These are phyloP conservation scores for Tetramorium parvispinum DNA, from an alignment of 1,140 invertebrate genomes.

Conservation along the genomic window DNA sequence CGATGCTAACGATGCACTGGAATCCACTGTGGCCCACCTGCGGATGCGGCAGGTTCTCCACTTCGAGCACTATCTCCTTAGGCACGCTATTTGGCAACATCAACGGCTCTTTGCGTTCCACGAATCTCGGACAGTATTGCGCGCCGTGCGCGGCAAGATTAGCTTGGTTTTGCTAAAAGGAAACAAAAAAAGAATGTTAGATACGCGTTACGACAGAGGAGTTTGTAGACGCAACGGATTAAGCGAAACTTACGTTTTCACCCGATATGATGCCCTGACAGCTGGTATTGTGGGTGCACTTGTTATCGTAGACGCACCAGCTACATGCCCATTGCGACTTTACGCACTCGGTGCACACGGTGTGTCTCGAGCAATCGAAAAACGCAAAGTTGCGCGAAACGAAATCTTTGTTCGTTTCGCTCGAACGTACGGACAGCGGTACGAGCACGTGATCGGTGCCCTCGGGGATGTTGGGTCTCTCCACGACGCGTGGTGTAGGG, in stretches of 20 bases:
- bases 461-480: conserved; percentile 92
- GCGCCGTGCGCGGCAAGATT: conserved; percentile 91
- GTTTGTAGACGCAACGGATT: background rate
- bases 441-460: conserved; percentile 96
- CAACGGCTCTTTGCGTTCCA: conserved; percentile 88
- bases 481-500: conserved; percentile 91
- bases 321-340: conserved; percentile 96
- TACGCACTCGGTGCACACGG: conserved; percentile 94
- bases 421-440: conserved; percentile 95
- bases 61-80: conserved; percentile 94
- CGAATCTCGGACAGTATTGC: conserved; percentile 93
- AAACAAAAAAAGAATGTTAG: conserved; percentile 46
- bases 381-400: conserved; percentile 97
- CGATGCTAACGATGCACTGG: conserved; percentile 96
- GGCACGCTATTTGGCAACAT: conserved; percentile 95
- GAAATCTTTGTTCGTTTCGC: conserved; percentile 98
- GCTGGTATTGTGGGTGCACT: conserved; percentile 95
- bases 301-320: conserved; percentile 98
- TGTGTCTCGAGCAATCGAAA: conserved; percentile 96
- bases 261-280: conserved; percentile 94
- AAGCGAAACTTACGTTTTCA: conserved; percentile 88
- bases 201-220: background rate
- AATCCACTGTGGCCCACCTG: conserved; percentile 94
- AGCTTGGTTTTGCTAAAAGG: conserved; percentile 88
- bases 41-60: conserved; percentile 95